Conservation (phyloP, 2,113 vertebrate species). For the Callionymus lyra region DNA sequence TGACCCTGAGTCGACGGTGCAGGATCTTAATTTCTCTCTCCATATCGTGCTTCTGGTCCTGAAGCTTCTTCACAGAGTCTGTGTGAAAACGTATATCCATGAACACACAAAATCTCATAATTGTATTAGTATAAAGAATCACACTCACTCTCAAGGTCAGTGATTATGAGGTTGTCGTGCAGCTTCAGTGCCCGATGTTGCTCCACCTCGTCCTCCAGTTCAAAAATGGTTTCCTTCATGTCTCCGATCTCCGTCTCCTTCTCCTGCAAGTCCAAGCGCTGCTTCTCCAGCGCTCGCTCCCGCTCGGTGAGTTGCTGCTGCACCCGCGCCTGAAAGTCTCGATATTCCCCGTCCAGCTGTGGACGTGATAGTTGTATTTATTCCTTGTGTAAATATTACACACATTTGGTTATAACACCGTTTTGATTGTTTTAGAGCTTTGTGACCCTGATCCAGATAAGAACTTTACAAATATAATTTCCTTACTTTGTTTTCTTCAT, state of each 20-base stretch:
- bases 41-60: slow-evolving; percentile 95
- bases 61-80: slow-evolving; percentile 92
- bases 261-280: slow-evolving; percentile 78
- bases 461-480: no score
- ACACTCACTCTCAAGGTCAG: slow-evolving; percentile 86
- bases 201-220: slow-evolving; percentile 92
- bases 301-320: slow-evolving; percentile 83
- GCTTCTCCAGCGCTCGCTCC: slow-evolving; percentile 76
- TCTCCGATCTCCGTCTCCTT: slow-evolving; percentile 86
- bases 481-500: no score
- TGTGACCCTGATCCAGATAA: no score
- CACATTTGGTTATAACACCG: no score
- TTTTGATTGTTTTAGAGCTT: no score
- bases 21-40: slow-evolving; percentile 95
- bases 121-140: not conserved
- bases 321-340: slow-evolving; percentile 80
- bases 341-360: slow-evolving; percentile 83
- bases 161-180: slow-evolving; percentile 92
- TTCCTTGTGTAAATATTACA: slow-evolving; percentile 14
- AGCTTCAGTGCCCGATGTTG: slow-evolving; percentile 92
- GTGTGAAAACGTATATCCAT: slow-evolving; percentile 31
- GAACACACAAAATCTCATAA: not conserved
- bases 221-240: slow-evolving; percentile 96
- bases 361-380: slow-evolving; percentile 1
- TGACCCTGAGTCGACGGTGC: slow-evolving; percentile 83